phyloP scores from a whole-genome alignment of 2,888 invertebrate species.

The Lasioglossum calceatum region DNA sequence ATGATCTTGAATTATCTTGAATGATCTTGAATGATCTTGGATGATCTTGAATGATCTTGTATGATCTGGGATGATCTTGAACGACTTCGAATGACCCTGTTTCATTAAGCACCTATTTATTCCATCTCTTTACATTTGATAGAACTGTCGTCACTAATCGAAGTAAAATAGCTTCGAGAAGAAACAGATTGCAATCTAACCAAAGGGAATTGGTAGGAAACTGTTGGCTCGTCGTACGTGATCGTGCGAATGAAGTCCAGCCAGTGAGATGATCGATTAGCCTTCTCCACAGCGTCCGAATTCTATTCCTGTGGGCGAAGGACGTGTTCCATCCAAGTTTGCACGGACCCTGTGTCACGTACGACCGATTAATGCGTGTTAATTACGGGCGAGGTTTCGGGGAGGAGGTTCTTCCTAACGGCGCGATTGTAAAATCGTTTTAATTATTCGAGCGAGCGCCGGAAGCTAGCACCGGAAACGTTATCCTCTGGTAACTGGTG shows the following conservation, averaged over 20 bases:
- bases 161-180: background rate
- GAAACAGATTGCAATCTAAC: background rate
- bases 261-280: background rate
- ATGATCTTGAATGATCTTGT: too few relatives aligned
- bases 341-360: background rate
- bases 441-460: slow-evolving; percentile 38
- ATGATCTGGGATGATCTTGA: too few relatives aligned
- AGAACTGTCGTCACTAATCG: too few relatives aligned
- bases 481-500: slow-evolving; percentile 40
- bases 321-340: background rate
- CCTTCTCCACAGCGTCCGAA: background rate
- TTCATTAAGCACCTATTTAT: too few relatives aligned
- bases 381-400: slow-evolving; percentile 27
- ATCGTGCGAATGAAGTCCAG: background rate
- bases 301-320: background rate
- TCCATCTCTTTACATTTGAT: too few relatives aligned
- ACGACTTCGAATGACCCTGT: too few relatives aligned
- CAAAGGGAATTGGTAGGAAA: background rate
- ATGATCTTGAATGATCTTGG: too few relatives aligned
- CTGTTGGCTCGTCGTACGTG: background rate
- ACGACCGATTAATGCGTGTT: slow-evolving; percentile 24
- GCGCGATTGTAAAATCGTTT: slow-evolving; percentile 39
- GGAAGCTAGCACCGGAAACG: slow-evolving; percentile 4
- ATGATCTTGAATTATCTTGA: too few relatives aligned
- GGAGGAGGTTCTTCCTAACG: background rate